A percentile compares a stretch with the other conserved stretches of the same genome.
Conservation (phyloP, 1,140 invertebrate species). For the Hyphantria cunea region DNA sequence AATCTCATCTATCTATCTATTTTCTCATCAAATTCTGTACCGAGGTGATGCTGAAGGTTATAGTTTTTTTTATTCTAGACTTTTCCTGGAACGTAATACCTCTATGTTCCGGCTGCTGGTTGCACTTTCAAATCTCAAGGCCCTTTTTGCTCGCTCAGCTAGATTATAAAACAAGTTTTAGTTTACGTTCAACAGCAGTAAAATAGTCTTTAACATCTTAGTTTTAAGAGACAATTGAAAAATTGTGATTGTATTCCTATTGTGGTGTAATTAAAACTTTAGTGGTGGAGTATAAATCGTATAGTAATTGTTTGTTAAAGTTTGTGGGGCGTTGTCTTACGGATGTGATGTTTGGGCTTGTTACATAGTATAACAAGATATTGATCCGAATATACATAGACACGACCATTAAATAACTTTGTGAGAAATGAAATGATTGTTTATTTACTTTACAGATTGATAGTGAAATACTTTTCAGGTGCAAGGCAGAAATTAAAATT, state of each 20-base stretch:
- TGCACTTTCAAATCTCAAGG: conserved; percentile 70
- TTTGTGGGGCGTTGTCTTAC: conserved; percentile 50
- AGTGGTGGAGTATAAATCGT: conserved; percentile 22
- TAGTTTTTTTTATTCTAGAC: conserved; percentile 34
- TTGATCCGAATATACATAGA: conserved; percentile 3
- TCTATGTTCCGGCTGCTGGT: conserved; percentile 56
- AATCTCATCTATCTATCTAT: too few species aligned
- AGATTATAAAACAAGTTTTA: not conserved
- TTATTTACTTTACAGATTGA: too few species aligned
- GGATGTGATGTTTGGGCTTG: conserved; percentile 35
- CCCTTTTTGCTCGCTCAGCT: conserved; percentile 52
- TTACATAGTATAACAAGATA: conserved; percentile 11
- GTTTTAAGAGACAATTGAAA: not conserved
- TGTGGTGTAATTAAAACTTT: conserved; percentile 8
- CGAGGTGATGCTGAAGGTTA: conserved; percentile 9
- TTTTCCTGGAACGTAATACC: conserved; percentile 42
- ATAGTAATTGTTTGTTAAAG: conserved; percentile 34
- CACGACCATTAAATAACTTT: not conserved
- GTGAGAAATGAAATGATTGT: not conserved
- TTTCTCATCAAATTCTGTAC: too few species aligned
- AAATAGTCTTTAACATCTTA: conserved; percentile 7
- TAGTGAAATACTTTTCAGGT: too few species aligned
- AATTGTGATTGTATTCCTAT: not conserved
- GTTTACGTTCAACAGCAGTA: not conserved
- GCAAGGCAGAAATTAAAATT: too few species aligned